Evolutionary conservation across 2,113 vertebrate species (phyloP).

Genomic region (Coregonus clupeaformis): DNA sequence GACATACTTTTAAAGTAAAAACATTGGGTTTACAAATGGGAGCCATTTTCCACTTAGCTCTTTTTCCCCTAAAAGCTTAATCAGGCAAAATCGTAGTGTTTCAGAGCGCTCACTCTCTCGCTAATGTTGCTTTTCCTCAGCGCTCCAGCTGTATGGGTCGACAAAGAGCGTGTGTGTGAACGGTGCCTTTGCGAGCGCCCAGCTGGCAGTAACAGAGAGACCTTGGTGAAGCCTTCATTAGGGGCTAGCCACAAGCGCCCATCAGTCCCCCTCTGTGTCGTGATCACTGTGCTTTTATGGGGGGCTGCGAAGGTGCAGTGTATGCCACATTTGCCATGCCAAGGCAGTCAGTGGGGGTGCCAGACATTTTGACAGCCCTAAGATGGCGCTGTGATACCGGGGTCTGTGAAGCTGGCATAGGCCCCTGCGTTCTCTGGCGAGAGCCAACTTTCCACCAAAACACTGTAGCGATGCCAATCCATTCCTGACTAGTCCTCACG

Average conservation of each 20-base stretch:
- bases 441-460: neutral
- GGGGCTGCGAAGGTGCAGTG: neutral
- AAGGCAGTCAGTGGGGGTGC: neutral
- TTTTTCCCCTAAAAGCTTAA: neutral
- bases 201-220: conserved; percentile 5
- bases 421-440: neutral
- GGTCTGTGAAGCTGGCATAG: neutral
- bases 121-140: conserved; percentile 1
- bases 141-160: neutral
- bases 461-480: neutral
- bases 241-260: neutral
- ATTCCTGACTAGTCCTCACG: neutral
- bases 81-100: neutral
- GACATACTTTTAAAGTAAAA: neutral
- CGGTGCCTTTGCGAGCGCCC: neutral
- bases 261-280: neutral
- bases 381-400: neutral
- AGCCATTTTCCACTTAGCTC: neutral
- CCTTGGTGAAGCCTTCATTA: neutral
- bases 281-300: neutral
- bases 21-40: conserved; percentile 1
- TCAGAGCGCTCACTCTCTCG: neutral
- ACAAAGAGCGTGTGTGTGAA: conserved; percentile 1
- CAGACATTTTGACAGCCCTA: neutral
- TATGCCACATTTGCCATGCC: neutral